Evolutionary conservation across 2,888 invertebrate species (phyloP).

Genomic region (Ectemnius continuus): DNA sequence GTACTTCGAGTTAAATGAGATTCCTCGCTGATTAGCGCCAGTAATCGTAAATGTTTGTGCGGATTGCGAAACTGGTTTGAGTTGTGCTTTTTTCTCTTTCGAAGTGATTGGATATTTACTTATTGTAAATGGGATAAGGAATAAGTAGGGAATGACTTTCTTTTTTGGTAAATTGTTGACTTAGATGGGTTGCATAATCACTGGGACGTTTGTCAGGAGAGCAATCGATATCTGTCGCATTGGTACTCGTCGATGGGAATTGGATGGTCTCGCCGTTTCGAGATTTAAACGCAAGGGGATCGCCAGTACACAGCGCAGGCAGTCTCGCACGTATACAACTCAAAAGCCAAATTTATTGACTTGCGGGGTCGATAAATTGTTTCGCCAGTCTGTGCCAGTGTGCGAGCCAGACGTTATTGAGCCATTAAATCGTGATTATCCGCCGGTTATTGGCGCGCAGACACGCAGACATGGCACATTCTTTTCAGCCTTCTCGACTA

Average conservation of each 20-base stretch:
- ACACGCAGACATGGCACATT: slow-evolving; percentile 58
- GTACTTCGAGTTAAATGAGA: too few species aligned
- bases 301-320: slow-evolving; percentile 17
- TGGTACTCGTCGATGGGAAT: slow-evolving; percentile 49
- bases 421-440: slow-evolving; percentile 76
- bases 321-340: slow-evolving; percentile 60
- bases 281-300: slow-evolving; percentile 41
- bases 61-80: too few species aligned
- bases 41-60: too few species aligned
- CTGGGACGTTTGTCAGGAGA: slow-evolving; percentile 43
- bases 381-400: slow-evolving; percentile 62
- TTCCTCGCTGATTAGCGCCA: too few species aligned
- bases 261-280: slow-evolving; percentile 40
- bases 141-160: too few species aligned
- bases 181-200: neutral
- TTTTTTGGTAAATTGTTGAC: too few species aligned
- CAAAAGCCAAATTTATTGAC: slow-evolving; percentile 73
- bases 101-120: too few species aligned
- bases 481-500: slow-evolving; percentile 38
- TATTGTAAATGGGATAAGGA: too few species aligned
- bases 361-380: slow-evolving; percentile 72
- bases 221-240: slow-evolving; percentile 55
- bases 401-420: slow-evolving; percentile 71
- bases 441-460: slow-evolving; percentile 72
- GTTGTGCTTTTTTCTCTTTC: too few species aligned